These are phyloP conservation scores for Umimayanthus chanpuru DNA, from an alignment of 92 coral and sea anemone species.

Conservation along the genomic window DNA sequence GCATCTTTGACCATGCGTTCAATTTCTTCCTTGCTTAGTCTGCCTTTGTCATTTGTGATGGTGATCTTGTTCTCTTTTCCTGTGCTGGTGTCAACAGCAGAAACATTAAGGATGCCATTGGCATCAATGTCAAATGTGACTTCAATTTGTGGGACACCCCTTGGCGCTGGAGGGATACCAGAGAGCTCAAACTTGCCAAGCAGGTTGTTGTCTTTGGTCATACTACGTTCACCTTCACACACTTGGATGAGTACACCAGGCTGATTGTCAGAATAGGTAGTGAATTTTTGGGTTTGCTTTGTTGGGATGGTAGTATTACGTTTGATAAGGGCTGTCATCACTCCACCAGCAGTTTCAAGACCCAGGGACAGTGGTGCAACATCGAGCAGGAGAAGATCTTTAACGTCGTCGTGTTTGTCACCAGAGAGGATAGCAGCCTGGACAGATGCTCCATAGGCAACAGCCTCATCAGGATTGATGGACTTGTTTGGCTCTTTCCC, in stretches of 20 bases:
- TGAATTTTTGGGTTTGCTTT: slow-evolving; percentile 68
- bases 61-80: slow-evolving; percentile 82
- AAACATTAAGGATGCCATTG: slow-evolving; percentile 80
- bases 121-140: slow-evolving; percentile 82
- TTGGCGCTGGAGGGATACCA: too few species aligned
- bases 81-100: slow-evolving; percentile 78
- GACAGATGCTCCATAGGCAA: slow-evolving; percentile 79
- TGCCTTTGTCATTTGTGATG: slow-evolving; percentile 82
- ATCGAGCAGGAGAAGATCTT: slow-evolving; percentile 70
- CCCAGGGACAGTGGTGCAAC: slow-evolving; percentile 81
- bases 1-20: slow-evolving; percentile 81
- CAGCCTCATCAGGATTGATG: slow-evolving; percentile 83
- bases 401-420: slow-evolving; percentile 62
- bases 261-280: slow-evolving; percentile 76
- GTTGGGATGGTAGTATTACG: slow-evolving; percentile 75
- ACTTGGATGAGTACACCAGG: slow-evolving; percentile 80
- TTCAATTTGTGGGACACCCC: slow-evolving; percentile 46
- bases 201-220: slow-evolving; percentile 58
- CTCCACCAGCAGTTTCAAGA: slow-evolving; percentile 80
- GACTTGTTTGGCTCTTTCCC: slow-evolving; percentile 59
- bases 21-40: slow-evolving; percentile 77
- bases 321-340: slow-evolving; percentile 64
- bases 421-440: slow-evolving; percentile 78
- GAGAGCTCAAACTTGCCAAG: too few species aligned
- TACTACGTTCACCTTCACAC: slow-evolving; percentile 70